These are phyloP conservation scores for Propithecus perrieri DNA, from an alignment of 2,797 vertebrate species.

Conservation along the genomic window DNA sequence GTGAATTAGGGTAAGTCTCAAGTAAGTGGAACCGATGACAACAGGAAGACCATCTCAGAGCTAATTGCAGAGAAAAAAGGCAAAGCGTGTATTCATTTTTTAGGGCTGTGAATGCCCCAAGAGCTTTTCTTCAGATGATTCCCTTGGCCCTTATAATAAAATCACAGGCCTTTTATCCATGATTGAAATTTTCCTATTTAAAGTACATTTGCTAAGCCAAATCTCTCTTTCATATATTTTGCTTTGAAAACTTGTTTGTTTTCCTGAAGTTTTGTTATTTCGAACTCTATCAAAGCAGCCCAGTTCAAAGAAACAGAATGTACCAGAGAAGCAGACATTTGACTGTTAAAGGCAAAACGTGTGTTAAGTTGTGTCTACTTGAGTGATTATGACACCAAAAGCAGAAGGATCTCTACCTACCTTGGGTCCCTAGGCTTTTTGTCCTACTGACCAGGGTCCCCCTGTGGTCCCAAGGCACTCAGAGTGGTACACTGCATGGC, in stretches of 20 bases:
- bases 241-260: conserved; percentile 48
- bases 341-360: not conserved
- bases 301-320: conserved; percentile 28
- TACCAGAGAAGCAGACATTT: not conserved
- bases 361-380: not conserved
- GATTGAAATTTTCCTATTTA: not conserved
- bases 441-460: not conserved
- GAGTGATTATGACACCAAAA: not conserved
- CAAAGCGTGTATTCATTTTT: conserved; percentile 82
- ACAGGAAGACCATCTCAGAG: conserved; percentile 84
- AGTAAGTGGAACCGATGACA: conserved; percentile 83
- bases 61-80: conserved; percentile 85
- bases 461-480: not conserved
- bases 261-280: conserved; percentile 40
- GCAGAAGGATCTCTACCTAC: not conserved
- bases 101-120: conserved; percentile 81
- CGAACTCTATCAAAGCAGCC: not conserved
- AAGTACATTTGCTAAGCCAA: not conserved
- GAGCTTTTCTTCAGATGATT: not conserved
- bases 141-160: not conserved
- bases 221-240: not conserved
- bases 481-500: not conserved
- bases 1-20: conserved; percentile 81
- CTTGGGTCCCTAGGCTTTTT: not conserved
- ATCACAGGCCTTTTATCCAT: not conserved